Conservation (phyloP, 2,113 vertebrate genomes). For the Ammodytes marinus region DNA sequence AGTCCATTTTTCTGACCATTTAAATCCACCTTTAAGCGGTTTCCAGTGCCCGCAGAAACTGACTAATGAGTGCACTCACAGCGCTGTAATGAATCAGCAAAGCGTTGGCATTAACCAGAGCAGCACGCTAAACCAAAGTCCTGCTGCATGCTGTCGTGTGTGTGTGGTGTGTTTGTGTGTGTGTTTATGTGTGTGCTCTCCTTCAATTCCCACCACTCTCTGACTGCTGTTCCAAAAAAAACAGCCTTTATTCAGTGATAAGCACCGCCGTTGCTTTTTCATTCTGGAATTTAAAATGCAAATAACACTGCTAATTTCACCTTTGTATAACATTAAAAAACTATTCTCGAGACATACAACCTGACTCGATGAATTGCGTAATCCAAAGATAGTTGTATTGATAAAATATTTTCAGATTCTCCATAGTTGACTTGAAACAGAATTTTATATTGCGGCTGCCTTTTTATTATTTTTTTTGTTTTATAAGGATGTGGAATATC, state of each 20-base stretch:
- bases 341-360: neutral
- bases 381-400: neutral
- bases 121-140: constrained; percentile 27
- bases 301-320: constrained; percentile 6
- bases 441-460: constrained; percentile 17
- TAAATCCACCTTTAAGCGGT: constrained; percentile 52
- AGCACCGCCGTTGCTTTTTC: constrained; percentile 18
- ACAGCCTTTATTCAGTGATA: constrained; percentile 33
- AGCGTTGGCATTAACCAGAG: constrained; percentile 42
- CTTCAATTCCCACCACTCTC: constrained; percentile 25
- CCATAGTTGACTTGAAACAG: constrained; percentile 34
- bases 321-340: constrained; percentile 3
- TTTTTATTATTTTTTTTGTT: neutral
- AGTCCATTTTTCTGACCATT: constrained; percentile 58
- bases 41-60: constrained; percentile 55
- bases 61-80: constrained; percentile 65
- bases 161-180: neutral
- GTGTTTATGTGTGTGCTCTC: constrained; percentile 17
- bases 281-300: constrained; percentile 43
- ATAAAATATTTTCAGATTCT: constrained; percentile 43
- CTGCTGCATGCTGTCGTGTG: constrained; percentile 1
- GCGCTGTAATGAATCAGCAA: constrained; percentile 56
- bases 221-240: constrained; percentile 44
- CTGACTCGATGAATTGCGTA: constrained; percentile 8
- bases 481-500: neutral